A percentile compares a stretch with the other conserved stretches of the same genome.
Evolutionary conservation across 1,140 invertebrate species (phyloP).

Genomic region (Zaprionus lachaisei): DNA sequence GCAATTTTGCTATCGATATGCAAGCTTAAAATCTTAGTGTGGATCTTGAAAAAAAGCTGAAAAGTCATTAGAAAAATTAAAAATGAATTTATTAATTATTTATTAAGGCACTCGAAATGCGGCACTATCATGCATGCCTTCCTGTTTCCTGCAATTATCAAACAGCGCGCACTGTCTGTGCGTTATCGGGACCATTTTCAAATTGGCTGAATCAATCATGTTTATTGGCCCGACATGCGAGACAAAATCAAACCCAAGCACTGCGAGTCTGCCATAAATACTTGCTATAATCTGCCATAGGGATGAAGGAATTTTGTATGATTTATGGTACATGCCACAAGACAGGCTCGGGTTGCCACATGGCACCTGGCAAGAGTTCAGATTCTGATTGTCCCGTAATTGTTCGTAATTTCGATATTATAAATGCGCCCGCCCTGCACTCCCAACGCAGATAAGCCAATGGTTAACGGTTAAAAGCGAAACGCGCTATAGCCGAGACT

Average conservation of each 20-base stretch:
- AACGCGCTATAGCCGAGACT: constrained; percentile 38
- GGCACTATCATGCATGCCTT: constrained; percentile 11
- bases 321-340: constrained; percentile 35
- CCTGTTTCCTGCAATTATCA: constrained; percentile 35
- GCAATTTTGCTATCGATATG: background rate
- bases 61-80: background rate
- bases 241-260: constrained; percentile 49
- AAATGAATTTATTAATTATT: constrained; percentile 10
- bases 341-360: constrained; percentile 9
- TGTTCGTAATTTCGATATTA: constrained; percentile 74
- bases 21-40: background rate
- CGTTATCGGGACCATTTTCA: constrained; percentile 10
- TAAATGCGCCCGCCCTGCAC: constrained; percentile 37
- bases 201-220: constrained; percentile 60
- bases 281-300: constrained; percentile 48
- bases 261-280: constrained; percentile 53
- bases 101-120: constrained; percentile 22
- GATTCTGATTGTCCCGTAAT: constrained; percentile 64
- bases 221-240: constrained; percentile 63
- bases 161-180: constrained; percentile 49
- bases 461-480: constrained; percentile 34
- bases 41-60: background rate
- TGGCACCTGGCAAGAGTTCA: constrained; percentile 7
- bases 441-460: constrained; percentile 42
- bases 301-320: constrained; percentile 28